A percentile compares a stretch with the other conserved stretches of the same genome.
Evolutionary conservation across 2,113 vertebrate genomes (phyloP).

Genomic region (Cavia aperea): DNA sequence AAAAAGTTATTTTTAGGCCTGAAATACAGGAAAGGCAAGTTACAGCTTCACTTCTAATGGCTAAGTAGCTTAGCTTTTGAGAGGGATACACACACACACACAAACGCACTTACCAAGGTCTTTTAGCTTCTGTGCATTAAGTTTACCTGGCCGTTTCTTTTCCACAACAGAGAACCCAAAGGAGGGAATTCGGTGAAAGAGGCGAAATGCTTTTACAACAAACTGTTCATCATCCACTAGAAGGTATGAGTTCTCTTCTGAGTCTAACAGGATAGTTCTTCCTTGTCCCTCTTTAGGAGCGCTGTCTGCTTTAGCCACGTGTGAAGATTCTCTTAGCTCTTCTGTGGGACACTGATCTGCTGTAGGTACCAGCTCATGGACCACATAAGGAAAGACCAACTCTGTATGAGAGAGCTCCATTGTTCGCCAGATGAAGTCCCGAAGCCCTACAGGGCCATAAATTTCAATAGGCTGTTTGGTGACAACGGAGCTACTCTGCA

Average conservation of each 20-base stretch:
- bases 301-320: neutral
- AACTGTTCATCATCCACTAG: slow-evolving; percentile 84
- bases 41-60: neutral
- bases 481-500: slow-evolving; percentile 76
- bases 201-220: slow-evolving; percentile 84
- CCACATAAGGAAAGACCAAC: slow-evolving; percentile 84
- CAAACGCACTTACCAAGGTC: slow-evolving; percentile 80
- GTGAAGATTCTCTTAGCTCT: slow-evolving; percentile 73
- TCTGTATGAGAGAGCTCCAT: slow-evolving; percentile 87
- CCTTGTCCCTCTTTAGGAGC: slow-evolving; percentile 71
- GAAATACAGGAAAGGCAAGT: neutral
- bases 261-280: slow-evolving; percentile 75
- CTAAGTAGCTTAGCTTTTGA: neutral
- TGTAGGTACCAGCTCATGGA: slow-evolving; percentile 89
- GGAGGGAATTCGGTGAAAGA: slow-evolving; percentile 91
- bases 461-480: slow-evolving; percentile 80
- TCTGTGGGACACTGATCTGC: slow-evolving; percentile 84
- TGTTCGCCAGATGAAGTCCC: slow-evolving; percentile 80
- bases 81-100: neutral
- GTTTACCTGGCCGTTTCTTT: slow-evolving; percentile 81
- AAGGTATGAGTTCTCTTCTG: slow-evolving; percentile 75
- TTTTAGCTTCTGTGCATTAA: slow-evolving; percentile 83
- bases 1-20: neutral
- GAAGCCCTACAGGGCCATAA: slow-evolving; percentile 86
- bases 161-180: slow-evolving; percentile 92